A percentile compares a stretch with the other conserved stretches of the same genome.
Conservation (phyloP, 2,797 vertebrate species). For the Coendou prehensilis region DNA sequence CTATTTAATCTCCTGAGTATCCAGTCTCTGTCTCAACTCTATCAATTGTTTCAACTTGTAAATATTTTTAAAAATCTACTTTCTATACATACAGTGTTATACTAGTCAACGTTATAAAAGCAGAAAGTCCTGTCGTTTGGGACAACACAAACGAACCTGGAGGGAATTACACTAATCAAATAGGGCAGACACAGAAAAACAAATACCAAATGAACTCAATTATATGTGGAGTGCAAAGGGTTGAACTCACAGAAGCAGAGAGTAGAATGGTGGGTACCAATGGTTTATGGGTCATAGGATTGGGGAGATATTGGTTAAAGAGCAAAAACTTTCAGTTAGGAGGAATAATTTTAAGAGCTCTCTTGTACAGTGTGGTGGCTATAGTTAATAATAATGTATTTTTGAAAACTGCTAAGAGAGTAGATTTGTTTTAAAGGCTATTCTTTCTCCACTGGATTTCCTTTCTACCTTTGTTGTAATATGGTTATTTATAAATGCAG, state of each 20-base stretch:
- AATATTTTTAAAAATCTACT: neutral
- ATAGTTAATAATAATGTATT: neutral
- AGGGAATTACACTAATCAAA: neutral
- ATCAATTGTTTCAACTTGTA: neutral
- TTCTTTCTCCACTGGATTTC: neutral
- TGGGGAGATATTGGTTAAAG: neutral
- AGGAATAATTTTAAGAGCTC: neutral
- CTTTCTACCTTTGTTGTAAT: neutral
- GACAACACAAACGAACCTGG: neutral
- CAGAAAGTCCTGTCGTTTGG: neutral
- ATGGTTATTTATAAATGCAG: neutral
- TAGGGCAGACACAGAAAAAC: neutral
- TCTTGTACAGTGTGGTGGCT: neutral
- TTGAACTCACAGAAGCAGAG: neutral
- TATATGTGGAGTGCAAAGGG: neutral
- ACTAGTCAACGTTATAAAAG: neutral
- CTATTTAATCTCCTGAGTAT: neutral
- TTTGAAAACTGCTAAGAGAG: neutral
- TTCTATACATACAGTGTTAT: neutral
- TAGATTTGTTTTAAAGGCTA: neutral
- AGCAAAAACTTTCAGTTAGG: neutral
- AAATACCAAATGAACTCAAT: neutral
- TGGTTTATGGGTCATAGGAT: no score
- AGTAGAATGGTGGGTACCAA: neutral
- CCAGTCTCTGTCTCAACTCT: neutral